Conservation (phyloP, 2,888 invertebrate species). For the Argyra leucocephala region DNA sequence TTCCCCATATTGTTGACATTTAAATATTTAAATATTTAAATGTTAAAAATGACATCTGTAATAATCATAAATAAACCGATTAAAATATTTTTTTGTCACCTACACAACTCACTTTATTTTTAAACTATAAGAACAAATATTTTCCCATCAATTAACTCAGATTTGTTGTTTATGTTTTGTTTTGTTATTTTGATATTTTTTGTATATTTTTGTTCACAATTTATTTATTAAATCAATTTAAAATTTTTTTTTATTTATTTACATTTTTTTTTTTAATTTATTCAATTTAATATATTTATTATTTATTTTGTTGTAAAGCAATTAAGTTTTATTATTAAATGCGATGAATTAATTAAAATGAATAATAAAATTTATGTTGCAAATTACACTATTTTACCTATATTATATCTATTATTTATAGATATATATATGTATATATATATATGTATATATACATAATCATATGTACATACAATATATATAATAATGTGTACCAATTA, state of each 20-base stretch:
- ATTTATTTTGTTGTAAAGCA: conserved; percentile 4
- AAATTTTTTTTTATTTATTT: background rate
- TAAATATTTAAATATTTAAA: background rate
- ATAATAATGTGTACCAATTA: background rate
- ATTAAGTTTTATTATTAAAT: background rate
- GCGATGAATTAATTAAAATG: background rate
- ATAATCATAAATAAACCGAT: background rate
- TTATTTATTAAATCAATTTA: conserved; percentile 2
- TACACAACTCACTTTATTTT: background rate
- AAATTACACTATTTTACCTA: background rate
- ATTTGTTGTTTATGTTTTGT: background rate
- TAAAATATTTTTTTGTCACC: background rate
- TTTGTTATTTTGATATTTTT: background rate
- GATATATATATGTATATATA: too few relatives aligned
- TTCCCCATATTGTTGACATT: too few relatives aligned
- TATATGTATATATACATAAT: too few relatives aligned
- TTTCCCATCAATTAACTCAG: too few relatives aligned
- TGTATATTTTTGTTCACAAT: background rate
- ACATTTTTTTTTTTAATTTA: background rate
- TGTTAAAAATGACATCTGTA: background rate
- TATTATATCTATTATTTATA: too few relatives aligned
- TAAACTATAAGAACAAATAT: background rate
- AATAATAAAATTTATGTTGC: background rate
- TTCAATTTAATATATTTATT: background rate
- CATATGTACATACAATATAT: too few relatives aligned